A percentile compares a stretch with the other conserved stretches of the same genome.
Evolutionary conservation across 2,113 vertebrate genomes (phyloP).

Genomic region (Xiphias gladius): DNA sequence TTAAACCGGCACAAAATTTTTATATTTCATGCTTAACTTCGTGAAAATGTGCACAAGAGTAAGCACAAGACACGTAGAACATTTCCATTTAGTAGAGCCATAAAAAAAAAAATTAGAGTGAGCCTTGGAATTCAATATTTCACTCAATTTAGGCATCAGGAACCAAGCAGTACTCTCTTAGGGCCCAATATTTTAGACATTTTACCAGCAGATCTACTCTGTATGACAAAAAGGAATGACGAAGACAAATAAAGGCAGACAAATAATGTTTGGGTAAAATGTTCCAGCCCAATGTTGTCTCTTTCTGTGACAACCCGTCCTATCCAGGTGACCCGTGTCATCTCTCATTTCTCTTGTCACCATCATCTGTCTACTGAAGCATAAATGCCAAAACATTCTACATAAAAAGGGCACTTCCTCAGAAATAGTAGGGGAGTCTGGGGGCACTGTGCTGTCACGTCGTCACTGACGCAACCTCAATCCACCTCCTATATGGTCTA

Average conservation of each 20-base stretch:
- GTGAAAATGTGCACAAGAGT: background rate
- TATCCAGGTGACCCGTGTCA: background rate
- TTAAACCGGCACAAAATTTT: background rate
- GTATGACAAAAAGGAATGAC: background rate
- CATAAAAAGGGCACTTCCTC: slow-evolving; percentile 5
- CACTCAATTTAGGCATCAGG: too few relatives aligned
- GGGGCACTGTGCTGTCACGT: background rate
- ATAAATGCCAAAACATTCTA: slow-evolving; percentile 43
- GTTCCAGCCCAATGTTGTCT: slow-evolving; percentile 11
- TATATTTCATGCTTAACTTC: background rate
- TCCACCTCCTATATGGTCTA: too few relatives aligned
- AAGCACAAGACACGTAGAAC: background rate
- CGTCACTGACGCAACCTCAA: too few relatives aligned
- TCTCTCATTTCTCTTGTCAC: slow-evolving; percentile 12
- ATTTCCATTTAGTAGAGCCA: background rate
- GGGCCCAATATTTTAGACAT: background rate
- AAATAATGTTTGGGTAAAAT: background rate
- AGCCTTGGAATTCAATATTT: too few relatives aligned
- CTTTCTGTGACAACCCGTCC: background rate
- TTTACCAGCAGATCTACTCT: background rate
- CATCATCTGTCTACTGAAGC: slow-evolving; percentile 22
- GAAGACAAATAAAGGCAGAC: background rate
- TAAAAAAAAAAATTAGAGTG: background rate
- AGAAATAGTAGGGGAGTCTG: background rate
- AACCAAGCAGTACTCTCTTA: background rate